Conservation (phyloP, 2,888 invertebrate species). For the Hydropsyche betteni region DNA sequence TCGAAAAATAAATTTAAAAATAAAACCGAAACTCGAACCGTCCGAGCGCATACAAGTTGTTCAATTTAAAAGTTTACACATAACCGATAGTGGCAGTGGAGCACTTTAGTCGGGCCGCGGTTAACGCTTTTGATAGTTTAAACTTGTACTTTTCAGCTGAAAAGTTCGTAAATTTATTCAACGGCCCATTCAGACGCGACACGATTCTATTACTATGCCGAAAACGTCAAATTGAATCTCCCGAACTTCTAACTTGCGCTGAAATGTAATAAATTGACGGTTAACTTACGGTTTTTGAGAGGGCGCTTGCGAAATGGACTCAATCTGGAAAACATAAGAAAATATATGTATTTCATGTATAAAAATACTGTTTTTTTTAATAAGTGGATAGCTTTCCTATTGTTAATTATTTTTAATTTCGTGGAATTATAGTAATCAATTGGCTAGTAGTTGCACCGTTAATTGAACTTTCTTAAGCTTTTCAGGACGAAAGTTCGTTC, state of each 20-base stretch:
- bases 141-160: slow-evolving; percentile 8
- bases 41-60: background rate
- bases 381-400: no score
- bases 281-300: no score
- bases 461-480: background rate
- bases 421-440: background rate
- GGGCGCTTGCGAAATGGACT: no score
- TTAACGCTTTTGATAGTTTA: slow-evolving; percentile 21
- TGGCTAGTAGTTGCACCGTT: background rate
- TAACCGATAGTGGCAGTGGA: background rate
- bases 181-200: background rate
- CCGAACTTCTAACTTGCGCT: no score
- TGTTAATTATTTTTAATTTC: no score
- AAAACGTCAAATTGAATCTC: no score
- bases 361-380: no score
- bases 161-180: slow-evolving; percentile 8
- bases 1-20: background rate
- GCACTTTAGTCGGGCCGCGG: background rate
- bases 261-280: no score
- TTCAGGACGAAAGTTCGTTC: background rate
- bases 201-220: no score
- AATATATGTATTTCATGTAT: no score
- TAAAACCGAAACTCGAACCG: background rate
- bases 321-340: no score
- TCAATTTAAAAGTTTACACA: slow-evolving; percentile 18